Percentiles rank a stretch among this genome's conserved stretches.
These are phyloP conservation scores for Pomatostomus ruficeps DNA, from an alignment of 2,113 vertebrate species.

Conservation along the genomic window DNA sequence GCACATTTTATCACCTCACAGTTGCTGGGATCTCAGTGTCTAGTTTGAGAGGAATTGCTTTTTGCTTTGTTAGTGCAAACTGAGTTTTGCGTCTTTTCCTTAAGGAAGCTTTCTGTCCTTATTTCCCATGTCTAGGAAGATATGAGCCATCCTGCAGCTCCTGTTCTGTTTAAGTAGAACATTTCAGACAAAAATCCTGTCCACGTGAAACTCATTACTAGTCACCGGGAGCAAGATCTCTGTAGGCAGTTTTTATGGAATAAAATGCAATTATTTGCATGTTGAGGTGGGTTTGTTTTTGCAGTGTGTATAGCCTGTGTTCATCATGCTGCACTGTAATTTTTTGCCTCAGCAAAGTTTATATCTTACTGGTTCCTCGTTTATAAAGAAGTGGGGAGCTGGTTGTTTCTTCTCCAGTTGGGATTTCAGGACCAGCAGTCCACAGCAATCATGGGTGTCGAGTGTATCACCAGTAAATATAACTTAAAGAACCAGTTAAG, in stretches of 20 bases:
- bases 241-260: neutral
- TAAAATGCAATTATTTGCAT: neutral
- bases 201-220: neutral
- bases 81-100: neutral
- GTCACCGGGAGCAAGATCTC: neutral
- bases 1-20: neutral
- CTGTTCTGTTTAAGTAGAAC: neutral
- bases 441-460: neutral
- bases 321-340: neutral
- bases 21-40: neutral
- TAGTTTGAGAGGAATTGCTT: neutral
- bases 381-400: neutral
- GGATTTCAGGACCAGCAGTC: neutral
- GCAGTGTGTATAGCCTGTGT: neutral
- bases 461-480: neutral
- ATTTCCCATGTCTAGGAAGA: neutral
- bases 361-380: neutral
- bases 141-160: neutral
- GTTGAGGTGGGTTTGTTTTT: neutral
- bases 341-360: neutral
- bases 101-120: neutral
- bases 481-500: neutral
- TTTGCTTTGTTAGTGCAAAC: neutral
- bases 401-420: neutral
- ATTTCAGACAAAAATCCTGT: neutral